Evolutionary conservation across 2,797 vertebrate genomes (phyloP).

Genomic region (Mycteria americana): DNA sequence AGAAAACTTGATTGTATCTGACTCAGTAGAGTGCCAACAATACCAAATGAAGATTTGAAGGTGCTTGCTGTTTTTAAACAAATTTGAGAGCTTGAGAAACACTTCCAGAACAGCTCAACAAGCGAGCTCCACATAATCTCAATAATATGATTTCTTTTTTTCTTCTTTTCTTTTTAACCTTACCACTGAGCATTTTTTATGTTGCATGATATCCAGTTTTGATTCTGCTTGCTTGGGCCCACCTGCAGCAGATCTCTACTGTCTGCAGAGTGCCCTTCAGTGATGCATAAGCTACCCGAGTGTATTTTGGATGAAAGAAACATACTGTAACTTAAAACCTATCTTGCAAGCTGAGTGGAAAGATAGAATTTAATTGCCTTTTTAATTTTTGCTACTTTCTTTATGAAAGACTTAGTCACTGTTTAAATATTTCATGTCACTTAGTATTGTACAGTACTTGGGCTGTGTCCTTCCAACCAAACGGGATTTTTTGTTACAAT

Average conservation of each 20-base stretch:
- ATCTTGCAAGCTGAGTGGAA: not conserved
- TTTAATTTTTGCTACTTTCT: not conserved
- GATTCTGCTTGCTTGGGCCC: not conserved
- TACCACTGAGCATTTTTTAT: not conserved
- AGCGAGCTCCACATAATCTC: not conserved
- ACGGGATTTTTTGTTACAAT: not conserved
- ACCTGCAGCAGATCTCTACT: not conserved
- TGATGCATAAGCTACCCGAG: fast-evolving
- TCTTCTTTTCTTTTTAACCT: not conserved
- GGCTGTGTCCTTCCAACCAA: not conserved
- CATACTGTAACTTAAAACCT: not conserved
- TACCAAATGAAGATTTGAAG: not conserved
- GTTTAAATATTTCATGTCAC: not conserved
- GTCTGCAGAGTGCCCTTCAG: not conserved
- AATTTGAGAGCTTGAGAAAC: not conserved
- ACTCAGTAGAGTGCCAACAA: not conserved
- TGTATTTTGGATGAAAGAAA: not conserved
- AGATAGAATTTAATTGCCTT: not conserved
- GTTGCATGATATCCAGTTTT: not conserved
- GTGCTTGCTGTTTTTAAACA: not conserved
- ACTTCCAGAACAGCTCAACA: not conserved
- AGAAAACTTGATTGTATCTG: not conserved
- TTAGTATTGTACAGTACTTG: not conserved
- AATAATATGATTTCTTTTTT: not conserved
- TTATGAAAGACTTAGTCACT: not conserved